Conservation (phyloP, 2,113 vertebrate species). For the Noctilio leporinus region DNA sequence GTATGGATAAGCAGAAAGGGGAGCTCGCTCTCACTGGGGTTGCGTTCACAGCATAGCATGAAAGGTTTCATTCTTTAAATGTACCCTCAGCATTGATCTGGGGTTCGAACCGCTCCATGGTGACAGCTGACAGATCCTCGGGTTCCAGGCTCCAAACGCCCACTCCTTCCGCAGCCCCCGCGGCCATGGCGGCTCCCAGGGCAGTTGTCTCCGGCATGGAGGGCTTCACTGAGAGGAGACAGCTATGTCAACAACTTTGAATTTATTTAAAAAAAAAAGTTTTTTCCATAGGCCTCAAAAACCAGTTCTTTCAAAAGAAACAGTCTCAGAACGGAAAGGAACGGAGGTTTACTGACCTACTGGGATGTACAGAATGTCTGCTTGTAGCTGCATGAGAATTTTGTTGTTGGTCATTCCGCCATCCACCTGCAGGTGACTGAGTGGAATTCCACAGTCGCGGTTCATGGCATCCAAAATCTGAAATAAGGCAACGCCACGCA, state of each 20-base stretch:
- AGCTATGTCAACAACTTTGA: not conserved
- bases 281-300: not conserved
- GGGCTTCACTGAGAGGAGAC: slow-evolving; percentile 85
- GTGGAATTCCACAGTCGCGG: slow-evolving; percentile 91
- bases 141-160: slow-evolving; percentile 90
- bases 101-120: slow-evolving; percentile 89
- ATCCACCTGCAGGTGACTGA: slow-evolving; percentile 91
- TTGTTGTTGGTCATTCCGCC: slow-evolving; percentile 95
- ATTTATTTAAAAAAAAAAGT: not conserved
- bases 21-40: not conserved
- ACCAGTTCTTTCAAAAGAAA: not conserved
- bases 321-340: not conserved
- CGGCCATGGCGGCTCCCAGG: slow-evolving; percentile 96
- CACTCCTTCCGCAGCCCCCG: slow-evolving; percentile 93
- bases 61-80: slow-evolving; percentile 11
- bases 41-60: not conserved
- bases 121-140: slow-evolving; percentile 84
- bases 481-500: slow-evolving; percentile 42
- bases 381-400: slow-evolving; percentile 94
- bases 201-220: slow-evolving; percentile 96
- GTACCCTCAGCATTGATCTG: slow-evolving; percentile 93
- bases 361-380: slow-evolving; percentile 94
- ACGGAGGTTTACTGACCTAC: slow-evolving; percentile 83
- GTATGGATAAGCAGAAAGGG: not conserved
- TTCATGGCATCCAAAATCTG: slow-evolving; percentile 98